A percentile compares a stretch with the other conserved stretches of the same genome.
These are phyloP conservation scores for Rhyacichthys aspro DNA, from an alignment of 2,797 vertebrate species.

Conservation along the genomic window DNA sequence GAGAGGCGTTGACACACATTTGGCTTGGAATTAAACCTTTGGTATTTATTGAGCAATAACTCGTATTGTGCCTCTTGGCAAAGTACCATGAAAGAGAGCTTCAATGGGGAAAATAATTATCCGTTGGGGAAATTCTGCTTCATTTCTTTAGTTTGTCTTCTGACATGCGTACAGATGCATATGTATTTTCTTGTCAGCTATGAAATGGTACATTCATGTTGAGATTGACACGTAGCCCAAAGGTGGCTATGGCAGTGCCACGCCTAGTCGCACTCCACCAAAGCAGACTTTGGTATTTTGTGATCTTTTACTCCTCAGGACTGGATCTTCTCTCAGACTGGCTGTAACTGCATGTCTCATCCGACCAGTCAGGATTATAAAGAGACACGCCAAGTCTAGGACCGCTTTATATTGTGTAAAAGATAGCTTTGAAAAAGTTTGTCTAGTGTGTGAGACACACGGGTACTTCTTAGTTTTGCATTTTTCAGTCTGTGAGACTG, in stretches of 20 bases:
- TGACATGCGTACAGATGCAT: conserved; percentile 52
- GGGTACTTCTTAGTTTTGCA: conserved; percentile 36
- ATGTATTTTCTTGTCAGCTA: conserved; percentile 42
- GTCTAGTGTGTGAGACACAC: conserved; percentile 61
- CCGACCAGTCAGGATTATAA: conserved; percentile 42
- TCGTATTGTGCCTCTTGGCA: conserved; percentile 72
- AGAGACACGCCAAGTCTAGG: conserved; percentile 54
- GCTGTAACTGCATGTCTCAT: conserved; percentile 37
- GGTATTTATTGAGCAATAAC: conserved; percentile 79
- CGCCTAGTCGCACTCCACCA: conserved; percentile 29
- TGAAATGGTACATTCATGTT: conserved; percentile 38
- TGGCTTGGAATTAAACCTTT: conserved; percentile 69
- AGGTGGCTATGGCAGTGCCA: conserved; percentile 40
- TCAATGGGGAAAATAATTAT: conserved; percentile 61
- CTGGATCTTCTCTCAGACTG: conserved; percentile 49
- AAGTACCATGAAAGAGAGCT: conserved; percentile 54
- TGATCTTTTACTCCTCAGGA: conserved; percentile 63
- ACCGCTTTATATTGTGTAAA: conserved; percentile 52
- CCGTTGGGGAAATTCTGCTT: conserved; percentile 54
- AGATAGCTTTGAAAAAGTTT: conserved; percentile 70
- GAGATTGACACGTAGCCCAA: conserved; percentile 36
- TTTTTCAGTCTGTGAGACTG: conserved; percentile 44
- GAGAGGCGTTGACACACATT: conserved; percentile 73
- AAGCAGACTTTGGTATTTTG: conserved; percentile 40
- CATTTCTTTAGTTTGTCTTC: conserved; percentile 59